Percentiles rank a stretch among this genome's conserved stretches.
Evolutionary conservation across 2,113 vertebrate species (phyloP).

Genomic region (Pardalotus punctatus): DNA sequence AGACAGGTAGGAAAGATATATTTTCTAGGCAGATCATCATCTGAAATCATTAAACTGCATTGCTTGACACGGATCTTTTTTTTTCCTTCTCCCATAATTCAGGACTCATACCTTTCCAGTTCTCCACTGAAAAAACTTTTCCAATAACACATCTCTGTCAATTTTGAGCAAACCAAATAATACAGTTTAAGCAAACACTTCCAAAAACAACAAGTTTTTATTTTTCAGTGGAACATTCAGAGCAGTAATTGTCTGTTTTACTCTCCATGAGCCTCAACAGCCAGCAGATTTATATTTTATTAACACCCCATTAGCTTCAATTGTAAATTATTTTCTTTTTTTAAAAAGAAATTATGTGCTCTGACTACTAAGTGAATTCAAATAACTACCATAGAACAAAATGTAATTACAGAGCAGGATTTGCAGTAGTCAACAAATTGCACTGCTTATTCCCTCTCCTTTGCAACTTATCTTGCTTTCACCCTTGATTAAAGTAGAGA

Average conservation of each 20-base stretch:
- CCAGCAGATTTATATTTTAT: constrained; percentile 43
- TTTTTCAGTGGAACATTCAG: background rate
- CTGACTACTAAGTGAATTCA: constrained; percentile 17
- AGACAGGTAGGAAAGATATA: background rate
- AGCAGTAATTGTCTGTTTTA: constrained; percentile 28
- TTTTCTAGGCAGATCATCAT: background rate
- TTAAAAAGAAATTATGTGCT: background rate
- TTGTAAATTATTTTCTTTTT: background rate
- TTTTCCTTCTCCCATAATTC: background rate
- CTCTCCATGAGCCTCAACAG: background rate
- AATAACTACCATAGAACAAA: background rate
- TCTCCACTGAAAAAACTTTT: background rate
- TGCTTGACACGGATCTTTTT: background rate
- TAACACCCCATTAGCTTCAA: constrained; percentile 29
- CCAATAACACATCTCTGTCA: background rate
- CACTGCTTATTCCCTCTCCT: background rate
- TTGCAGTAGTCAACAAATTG: constrained; percentile 36
- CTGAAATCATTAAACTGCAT: background rate
- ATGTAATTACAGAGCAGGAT: background rate
- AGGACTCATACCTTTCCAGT: background rate
- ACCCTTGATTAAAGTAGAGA: constrained; percentile 13
- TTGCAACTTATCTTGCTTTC: constrained; percentile 19
- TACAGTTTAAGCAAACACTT: background rate
- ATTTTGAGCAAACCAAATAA: background rate
- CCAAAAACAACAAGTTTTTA: background rate